Evolutionary conservation across 1,140 invertebrate species (phyloP), one percentile per base, ranked within the genome.

Genomic region (Adelges cooleyi): DNA sequence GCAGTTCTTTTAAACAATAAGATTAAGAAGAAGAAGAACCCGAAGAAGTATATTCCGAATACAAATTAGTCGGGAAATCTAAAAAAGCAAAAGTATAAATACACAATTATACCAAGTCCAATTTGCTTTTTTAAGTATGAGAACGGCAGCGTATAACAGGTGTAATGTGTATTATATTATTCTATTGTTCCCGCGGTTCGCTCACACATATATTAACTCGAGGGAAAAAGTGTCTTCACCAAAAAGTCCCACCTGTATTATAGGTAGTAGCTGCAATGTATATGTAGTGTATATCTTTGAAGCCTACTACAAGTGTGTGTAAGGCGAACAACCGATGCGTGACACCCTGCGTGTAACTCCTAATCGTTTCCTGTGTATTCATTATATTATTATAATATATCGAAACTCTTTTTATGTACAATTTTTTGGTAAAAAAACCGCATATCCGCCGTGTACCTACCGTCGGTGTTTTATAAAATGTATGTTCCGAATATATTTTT

Each of bases 111-210:
- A 59, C 11, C n/a, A 29, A 48, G 38, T 62, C 10, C 56, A 62
- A 48, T 62, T 62, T 62, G 56, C 56, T 62, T 48, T 62, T 48
- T 62, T 33, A 48, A 48, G 56, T 62, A 62, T 62, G 56, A 62
- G 56, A 62, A 62, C 42, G 17, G 18, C 29, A 17, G 18, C 27
- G 22, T 11, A 59, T 23, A 59, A 62, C 56, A 62, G 56, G 56
- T 62, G 56, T 62, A 62, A 46, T 62, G 22, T n/a, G n/a, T n/a
- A n/a, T n/a, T n/a, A n/a, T n/a, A n/a, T n/a, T n/a, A n/a, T n/a
- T 62, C 56, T 62, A 62, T 62, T 62, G 56, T 62, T 62, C 42
- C 33, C 23, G 9, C 15, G 13, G 54, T 59, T 42, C 13, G 8
- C 56, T 62, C 56, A 18, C 56, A 62, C 56, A 62, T 62, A 62